phyloP scores from a whole-genome alignment of 2,113 vertebrate species.

The Mastomys coucha region DNA sequence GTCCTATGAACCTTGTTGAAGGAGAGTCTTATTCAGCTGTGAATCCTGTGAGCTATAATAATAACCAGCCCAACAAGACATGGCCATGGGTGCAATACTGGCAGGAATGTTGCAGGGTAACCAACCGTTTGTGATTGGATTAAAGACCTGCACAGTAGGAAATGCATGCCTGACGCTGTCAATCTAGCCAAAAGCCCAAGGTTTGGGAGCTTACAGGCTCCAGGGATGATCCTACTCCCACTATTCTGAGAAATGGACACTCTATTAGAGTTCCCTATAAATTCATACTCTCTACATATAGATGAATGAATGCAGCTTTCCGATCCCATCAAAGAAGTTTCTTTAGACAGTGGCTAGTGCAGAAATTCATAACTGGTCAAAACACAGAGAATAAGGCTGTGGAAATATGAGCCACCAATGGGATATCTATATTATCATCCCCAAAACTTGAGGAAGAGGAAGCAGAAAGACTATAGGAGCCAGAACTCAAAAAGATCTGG shows the following conservation, averaged over 20 bases:
- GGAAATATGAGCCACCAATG: not conserved
- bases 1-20: no score
- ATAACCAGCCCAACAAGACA: not conserved
- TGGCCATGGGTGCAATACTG: not conserved
- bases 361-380: not conserved
- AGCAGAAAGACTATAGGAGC: not conserved
- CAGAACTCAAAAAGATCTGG: not conserved
- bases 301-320: not conserved
- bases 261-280: not conserved
- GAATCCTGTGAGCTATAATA: not conserved
- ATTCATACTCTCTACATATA: not conserved
- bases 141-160: not conserved
- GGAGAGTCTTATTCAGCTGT: not conserved
- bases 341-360: not conserved
- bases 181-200: not conserved
- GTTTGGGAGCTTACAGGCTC: not conserved
- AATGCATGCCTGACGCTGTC: not conserved
- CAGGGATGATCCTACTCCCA: no score
- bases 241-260: not conserved
- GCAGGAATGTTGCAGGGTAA: not conserved
- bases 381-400: not conserved
- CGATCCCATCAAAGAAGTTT: not conserved
- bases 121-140: not conserved
- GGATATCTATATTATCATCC: not conserved
- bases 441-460: not conserved